phyloP scores from a whole-genome alignment of 2,797 vertebrate species.

The Anableps anableps region DNA sequence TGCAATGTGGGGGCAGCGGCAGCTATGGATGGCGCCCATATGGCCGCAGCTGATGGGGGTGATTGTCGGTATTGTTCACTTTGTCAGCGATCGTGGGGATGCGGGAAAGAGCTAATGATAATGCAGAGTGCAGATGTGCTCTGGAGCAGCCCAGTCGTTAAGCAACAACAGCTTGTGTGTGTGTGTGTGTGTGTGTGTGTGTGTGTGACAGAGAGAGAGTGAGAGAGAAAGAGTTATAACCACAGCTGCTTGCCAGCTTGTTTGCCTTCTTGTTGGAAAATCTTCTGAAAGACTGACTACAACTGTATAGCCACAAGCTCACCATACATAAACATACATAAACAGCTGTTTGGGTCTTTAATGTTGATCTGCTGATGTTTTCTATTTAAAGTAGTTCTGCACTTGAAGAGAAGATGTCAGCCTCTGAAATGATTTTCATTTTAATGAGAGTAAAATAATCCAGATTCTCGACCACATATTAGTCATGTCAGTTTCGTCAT shows the following conservation, averaged over 20 bases:
- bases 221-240: conserved; percentile 53
- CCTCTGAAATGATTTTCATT: conserved; percentile 8
- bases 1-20: conserved; percentile 16
- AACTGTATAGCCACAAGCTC: conserved; percentile 28
- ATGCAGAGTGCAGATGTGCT: conserved; percentile 86
- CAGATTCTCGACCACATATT: neutral
- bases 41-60: conserved; percentile 85
- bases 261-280: conserved; percentile 68
- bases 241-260: conserved; percentile 78
- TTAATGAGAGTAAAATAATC: neutral
- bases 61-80: conserved; percentile 88
- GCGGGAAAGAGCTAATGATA: conserved; percentile 83
- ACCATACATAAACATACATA: conserved; percentile 14
- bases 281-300: conserved; percentile 54
- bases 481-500: neutral
- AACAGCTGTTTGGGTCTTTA: conserved; percentile 33
- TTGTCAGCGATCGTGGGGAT: conserved; percentile 85
- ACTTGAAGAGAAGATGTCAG: neutral
- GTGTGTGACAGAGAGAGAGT: conserved; percentile 19
- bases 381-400: conserved; percentile 3
- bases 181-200: conserved; percentile 29
- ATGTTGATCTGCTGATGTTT: conserved; percentile 20
- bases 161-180: conserved; percentile 77
- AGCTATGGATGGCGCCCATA: conserved; percentile 84
- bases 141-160: conserved; percentile 78